phyloP scores from a whole-genome alignment of 2,113 vertebrate genomes.

The Urocynchramus pylzowi region DNA sequence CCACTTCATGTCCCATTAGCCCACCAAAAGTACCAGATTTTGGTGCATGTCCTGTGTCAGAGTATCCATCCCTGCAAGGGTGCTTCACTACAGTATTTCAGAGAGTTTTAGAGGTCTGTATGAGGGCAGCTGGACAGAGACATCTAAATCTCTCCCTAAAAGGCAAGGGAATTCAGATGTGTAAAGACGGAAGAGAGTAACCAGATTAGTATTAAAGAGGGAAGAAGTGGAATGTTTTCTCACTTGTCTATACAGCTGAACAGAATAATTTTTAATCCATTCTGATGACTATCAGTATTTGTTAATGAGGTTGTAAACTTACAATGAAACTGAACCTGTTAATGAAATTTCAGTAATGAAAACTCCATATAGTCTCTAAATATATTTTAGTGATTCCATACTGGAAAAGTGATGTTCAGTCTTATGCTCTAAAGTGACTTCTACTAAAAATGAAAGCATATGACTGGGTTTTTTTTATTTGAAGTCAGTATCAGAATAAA shows the following conservation, averaged over 20 bases:
- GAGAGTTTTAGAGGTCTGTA: not conserved
- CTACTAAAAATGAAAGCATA: not conserved
- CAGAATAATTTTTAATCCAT: not conserved
- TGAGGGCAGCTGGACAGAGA: not conserved
- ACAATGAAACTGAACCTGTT: not conserved
- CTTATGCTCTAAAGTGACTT: not conserved
- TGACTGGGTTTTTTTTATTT: not conserved
- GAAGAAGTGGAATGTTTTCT: not conserved
- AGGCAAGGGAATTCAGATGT: not conserved
- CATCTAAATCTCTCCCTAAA: not conserved
- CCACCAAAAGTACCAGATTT: not conserved
- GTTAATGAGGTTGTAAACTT: not conserved
- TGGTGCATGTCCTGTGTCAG: not conserved
- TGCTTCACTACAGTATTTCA: not conserved
- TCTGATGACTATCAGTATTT: not conserved
- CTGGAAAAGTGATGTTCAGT: not conserved
- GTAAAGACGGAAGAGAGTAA: not conserved
- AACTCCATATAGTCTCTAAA: not conserved
- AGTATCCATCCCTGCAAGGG: no score
- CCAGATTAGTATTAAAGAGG: not conserved
- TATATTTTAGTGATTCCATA: not conserved
- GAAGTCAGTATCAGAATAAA: not conserved
- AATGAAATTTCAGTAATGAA: not conserved
- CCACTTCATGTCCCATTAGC: not conserved
- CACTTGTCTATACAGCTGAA: not conserved